Evolutionary conservation across 2,888 invertebrate species (phyloP).

Genomic region (Nasonovia ribisnigri): DNA sequence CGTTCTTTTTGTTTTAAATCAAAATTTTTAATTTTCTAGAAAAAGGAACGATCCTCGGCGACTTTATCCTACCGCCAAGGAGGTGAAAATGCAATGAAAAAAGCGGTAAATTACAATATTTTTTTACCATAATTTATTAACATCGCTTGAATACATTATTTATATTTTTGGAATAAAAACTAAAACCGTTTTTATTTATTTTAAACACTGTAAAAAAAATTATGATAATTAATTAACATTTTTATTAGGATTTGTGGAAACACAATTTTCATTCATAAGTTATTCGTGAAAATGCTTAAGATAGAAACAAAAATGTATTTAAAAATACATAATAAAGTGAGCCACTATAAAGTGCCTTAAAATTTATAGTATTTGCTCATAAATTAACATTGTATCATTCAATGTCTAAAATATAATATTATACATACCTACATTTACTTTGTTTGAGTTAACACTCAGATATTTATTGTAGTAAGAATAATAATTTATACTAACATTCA

Average conservation of each 20-base stretch:
- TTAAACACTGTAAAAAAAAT: background rate
- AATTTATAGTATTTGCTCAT: background rate
- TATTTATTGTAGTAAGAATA: background rate
- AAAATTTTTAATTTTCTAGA: background rate
- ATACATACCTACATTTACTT: background rate
- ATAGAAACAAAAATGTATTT: background rate
- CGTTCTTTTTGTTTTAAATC: background rate
- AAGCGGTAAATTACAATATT: background rate
- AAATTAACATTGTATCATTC: background rate
- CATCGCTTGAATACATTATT: conserved; percentile 12
- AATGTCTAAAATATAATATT: background rate
- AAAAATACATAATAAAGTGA: background rate
- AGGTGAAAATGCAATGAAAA: background rate
- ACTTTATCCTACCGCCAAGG: background rate
- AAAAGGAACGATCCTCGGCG: background rate
- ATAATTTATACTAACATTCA: background rate
- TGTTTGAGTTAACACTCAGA: background rate
- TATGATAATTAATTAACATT: conserved; percentile 12
- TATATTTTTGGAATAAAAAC: background rate
- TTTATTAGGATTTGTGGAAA: background rate
- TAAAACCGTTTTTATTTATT: background rate
- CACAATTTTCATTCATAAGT: background rate
- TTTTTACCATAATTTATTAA: background rate
- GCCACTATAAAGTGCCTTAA: background rate
- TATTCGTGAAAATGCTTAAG: background rate